Base-by-base conservation (phyloP, 2,113 vertebrate species). In the Dolichallabes microphthalmus region DNA sequence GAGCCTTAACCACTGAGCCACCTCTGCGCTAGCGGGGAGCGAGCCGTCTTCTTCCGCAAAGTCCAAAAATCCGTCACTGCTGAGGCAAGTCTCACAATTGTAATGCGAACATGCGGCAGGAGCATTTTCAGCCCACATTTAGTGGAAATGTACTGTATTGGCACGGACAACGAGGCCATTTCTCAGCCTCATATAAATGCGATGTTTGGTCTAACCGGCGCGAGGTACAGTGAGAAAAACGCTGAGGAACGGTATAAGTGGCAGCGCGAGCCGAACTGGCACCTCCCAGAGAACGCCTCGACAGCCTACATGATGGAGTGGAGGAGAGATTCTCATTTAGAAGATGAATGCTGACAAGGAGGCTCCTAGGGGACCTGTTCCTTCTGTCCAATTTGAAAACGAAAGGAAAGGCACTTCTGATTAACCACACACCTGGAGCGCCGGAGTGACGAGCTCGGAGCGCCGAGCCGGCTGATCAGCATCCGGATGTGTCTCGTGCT, bases 301-400 rank as follows among this genome's bases (percentile, higher is more conserved):
- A 89, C 86, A 87, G 86, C 74, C 84, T 85, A 85, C 88, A 89
- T 91, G 88, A 91, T 91, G 88, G 87, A 91, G 86, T 86, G 80
- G 80, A 82, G 84, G 83, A 87, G 85, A 87, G 82, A 86, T 88
- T 88, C 88, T 91, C 88, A 89, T 91, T 91, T 91, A 91, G 88
- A 89, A 89, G 88, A 91, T 91, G 90, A 88, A 91, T 88, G 88
- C 87, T 91, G 90, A 91, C 90, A 90, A 85, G 82, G 73, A 80
- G 71, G 52, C 60, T 89, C 90, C 88, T 86, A 73, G 82, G 27
- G 87, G 88, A 89, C 86, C 74, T 86, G 87, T 83, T 88, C 88
- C 84, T 87, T 88, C 87, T 91, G 88, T 91, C 88, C 86, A 82
- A 86, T 86, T 69, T 68, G 88, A 91, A 89, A 88, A 77, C 76